phyloP scores from a whole-genome alignment of 2,888 invertebrate species.

The Drosophila paucipuncta region DNA sequence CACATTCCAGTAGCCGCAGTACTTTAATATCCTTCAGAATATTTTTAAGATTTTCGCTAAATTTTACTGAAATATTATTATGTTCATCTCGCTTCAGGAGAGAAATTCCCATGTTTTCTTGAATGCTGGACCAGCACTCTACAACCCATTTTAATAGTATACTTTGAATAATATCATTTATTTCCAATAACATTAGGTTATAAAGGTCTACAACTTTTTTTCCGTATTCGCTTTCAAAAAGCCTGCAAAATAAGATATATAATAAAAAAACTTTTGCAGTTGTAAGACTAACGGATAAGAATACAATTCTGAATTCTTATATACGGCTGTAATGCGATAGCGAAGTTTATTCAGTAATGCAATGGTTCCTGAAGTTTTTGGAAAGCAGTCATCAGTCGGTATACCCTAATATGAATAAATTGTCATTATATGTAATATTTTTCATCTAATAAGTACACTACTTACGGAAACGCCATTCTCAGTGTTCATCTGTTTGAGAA shows the following conservation, averaged over 20 bases:
- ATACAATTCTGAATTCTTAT: slow-evolving; percentile 88
- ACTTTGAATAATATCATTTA: slow-evolving; percentile 88
- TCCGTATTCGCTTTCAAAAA: slow-evolving; percentile 87
- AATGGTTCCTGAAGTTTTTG: slow-evolving; percentile 91
- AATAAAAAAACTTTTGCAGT: neutral
- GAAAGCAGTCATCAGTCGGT: slow-evolving; percentile 89
- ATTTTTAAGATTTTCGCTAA: slow-evolving; percentile 89
- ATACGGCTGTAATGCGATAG: slow-evolving; percentile 87
- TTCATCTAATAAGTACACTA: neutral
- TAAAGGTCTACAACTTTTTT: slow-evolving; percentile 83
- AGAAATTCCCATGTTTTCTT: slow-evolving; percentile 88
- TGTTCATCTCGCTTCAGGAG: slow-evolving; percentile 85
- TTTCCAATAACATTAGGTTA: slow-evolving; percentile 88
- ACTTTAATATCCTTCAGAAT: slow-evolving; percentile 94
- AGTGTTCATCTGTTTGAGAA: slow-evolving; percentile 85
- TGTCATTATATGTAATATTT: neutral
- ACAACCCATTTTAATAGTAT: slow-evolving; percentile 90
- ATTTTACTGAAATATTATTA: slow-evolving; percentile 88
- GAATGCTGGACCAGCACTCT: slow-evolving; percentile 89
- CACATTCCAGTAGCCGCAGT: slow-evolving; percentile 89
- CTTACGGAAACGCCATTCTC: slow-evolving; percentile 57
- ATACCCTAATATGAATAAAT: slow-evolving; percentile 83
- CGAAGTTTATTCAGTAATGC: slow-evolving; percentile 90
- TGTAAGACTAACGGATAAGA: slow-evolving; percentile 88
- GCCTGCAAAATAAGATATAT: slow-evolving; percentile 79